A percentile compares a stretch with the other conserved stretches of the same genome.
phyloP scores from a whole-genome alignment of 2,113 vertebrate genomes.

The Peromyscus leucopus region DNA sequence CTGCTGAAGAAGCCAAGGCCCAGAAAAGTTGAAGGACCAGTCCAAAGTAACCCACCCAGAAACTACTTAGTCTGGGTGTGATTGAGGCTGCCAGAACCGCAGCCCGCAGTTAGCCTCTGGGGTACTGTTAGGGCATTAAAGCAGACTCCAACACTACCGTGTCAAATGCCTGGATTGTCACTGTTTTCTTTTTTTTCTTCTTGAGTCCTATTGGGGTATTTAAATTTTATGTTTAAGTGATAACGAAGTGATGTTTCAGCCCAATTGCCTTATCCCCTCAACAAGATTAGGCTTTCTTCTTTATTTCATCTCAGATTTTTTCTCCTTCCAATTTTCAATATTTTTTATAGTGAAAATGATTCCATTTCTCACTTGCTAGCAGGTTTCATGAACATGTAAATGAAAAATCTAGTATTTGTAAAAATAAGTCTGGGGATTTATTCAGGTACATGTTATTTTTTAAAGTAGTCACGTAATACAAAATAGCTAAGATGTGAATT shows the following conservation, averaged over 20 bases:
- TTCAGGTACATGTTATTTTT: conserved; percentile 15
- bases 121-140: neutral
- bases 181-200: conserved; percentile 28
- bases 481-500: neutral
- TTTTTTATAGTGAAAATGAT: conserved; percentile 44
- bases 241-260: conserved; percentile 42
- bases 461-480: conserved; percentile 27
- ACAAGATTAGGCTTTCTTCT: conserved; percentile 16
- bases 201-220: neutral
- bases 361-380: conserved; percentile 28
- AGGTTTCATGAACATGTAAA: conserved; percentile 25
- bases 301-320: conserved; percentile 28
- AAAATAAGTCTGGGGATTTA: neutral
- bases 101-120: neutral
- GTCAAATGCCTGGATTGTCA: neutral
- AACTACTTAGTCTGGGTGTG: neutral
- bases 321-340: neutral
- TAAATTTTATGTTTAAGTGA: neutral
- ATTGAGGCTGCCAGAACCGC: neutral
- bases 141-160: neutral
- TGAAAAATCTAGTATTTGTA: conserved; percentile 25
- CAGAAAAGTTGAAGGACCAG: neutral
- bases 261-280: neutral
- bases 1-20: neutral
- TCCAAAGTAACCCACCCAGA: neutral